Base-by-base conservation (phyloP, 1,140 invertebrate genomes). In the Stegodyphus dumicola region DNA sequence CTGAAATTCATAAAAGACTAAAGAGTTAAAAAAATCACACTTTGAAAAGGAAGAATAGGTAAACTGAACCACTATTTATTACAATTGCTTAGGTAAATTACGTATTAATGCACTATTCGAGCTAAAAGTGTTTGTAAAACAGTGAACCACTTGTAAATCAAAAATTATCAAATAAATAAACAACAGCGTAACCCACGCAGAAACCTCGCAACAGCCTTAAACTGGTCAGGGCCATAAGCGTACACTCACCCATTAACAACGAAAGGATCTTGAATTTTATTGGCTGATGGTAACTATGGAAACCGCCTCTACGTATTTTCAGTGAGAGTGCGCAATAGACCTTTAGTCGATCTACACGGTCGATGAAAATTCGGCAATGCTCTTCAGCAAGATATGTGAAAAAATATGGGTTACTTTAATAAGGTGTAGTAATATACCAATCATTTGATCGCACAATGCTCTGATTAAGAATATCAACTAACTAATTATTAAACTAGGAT, bases 241-340 rank as follows among this genome's bases (percentile, higher is more conserved):
- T 76, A 83, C 79, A 75, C 73, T 76, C 81, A 75, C 64, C 65
- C 65, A 76, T 76, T 76, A 84, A 75, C 67, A 73, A 49, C 56
- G 49, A 76, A 70, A 67, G 64, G 81, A 76, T 75, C 74, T 84
- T 49, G 56, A 48, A 17, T 81, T 51, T 60, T 73, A 84, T 84
- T 84, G 81, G 81, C 52, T 13, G 52, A 49, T 56, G 71, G 81
- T 84, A 76, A 6, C 81, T 11, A 77, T 84, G 18, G 74, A 49
- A 76, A 84, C 81, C 71, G 81, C 81, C 81, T 77, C 81, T 84
- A 84, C 81, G 81, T 84, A 84, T 76, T 84, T 84, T 52, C 10
- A 56, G 17, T 6, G 81, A 76, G 73, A 17, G 17, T 76, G 81
- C 81, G 81, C 81, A 77, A 6, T 51, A 67, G 11, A 77, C 65